These are phyloP conservation scores for Hypena proboscidalis DNA, from an alignment of 2,888 invertebrate species.

Conservation along the genomic window DNA sequence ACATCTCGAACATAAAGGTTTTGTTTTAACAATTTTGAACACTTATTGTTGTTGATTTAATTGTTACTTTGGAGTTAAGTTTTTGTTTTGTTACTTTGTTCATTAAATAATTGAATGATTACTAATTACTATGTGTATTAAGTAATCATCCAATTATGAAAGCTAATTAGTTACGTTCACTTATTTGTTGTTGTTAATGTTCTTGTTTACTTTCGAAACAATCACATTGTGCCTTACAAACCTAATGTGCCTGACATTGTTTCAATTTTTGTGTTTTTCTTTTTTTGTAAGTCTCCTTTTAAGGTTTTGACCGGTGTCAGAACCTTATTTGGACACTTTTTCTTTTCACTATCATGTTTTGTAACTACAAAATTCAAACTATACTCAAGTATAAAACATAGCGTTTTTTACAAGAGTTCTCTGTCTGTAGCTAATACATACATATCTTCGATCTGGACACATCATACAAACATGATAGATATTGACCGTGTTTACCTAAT, in stretches of 20 bases:
- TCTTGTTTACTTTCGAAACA: slow-evolving; percentile 41
- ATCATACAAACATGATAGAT: slow-evolving; percentile 27
- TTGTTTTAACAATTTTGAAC: too few species aligned
- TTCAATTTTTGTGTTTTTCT: slow-evolving; percentile 45
- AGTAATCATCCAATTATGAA: not conserved
- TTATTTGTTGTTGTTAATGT: slow-evolving; percentile 13
- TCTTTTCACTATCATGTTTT: slow-evolving; percentile 18
- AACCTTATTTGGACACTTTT: slow-evolving; percentile 55
- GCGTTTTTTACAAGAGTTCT: too few species aligned
- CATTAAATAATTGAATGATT: not conserved
- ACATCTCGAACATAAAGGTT: too few species aligned
- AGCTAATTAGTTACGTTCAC: slow-evolving; percentile 11
- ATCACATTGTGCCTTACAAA: slow-evolving; percentile 75
- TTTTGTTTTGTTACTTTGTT: slow-evolving; percentile 48
- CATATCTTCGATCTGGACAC: not conserved
- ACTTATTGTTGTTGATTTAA: too few species aligned
- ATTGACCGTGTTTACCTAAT: slow-evolving; percentile 41
- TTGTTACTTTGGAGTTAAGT: slow-evolving; percentile 43
- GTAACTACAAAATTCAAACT: slow-evolving; percentile 12
- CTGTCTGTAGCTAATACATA: too few species aligned
- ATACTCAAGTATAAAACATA: too few species aligned
- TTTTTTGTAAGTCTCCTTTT: slow-evolving; percentile 53
- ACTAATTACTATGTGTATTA: not conserved
- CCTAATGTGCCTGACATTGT: slow-evolving; percentile 67
- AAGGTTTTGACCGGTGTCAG: slow-evolving; percentile 50